These are phyloP conservation scores for Ophioninae sp. DNA, from an alignment of 2,888 invertebrate species.

Conservation along the genomic window DNA sequence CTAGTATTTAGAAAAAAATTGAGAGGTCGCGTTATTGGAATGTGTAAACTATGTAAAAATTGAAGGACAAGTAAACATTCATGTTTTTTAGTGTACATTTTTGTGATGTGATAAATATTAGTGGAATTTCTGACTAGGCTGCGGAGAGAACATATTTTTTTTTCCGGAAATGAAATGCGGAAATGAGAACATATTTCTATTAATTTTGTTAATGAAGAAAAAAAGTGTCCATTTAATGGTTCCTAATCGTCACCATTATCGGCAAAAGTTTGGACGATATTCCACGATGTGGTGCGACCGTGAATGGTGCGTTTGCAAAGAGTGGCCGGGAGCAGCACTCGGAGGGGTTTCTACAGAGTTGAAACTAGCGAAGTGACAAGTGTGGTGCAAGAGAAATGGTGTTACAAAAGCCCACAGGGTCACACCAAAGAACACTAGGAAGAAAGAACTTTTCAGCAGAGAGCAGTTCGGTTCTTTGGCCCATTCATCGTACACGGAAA, in stretches of 20 bases:
- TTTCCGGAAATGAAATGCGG: too few species aligned
- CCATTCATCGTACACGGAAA: not conserved
- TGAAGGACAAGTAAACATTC: too few species aligned
- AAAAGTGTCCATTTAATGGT: too few species aligned
- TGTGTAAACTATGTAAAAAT: too few species aligned
- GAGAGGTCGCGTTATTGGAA: too few species aligned
- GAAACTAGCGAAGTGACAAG: not conserved
- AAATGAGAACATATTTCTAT: too few species aligned
- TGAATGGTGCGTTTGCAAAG: not conserved
- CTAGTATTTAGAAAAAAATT: too few species aligned
- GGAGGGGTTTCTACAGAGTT: not conserved
- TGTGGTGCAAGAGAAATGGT: not conserved
- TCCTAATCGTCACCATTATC: not conserved
- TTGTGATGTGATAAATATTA: too few species aligned
- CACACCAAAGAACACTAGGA: not conserved
- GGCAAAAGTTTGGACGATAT: not conserved
- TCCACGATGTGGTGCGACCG: not conserved
- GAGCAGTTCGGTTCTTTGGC: not conserved
- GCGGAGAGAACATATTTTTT: too few species aligned
- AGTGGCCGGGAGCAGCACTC: not conserved
- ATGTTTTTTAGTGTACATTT: too few species aligned
- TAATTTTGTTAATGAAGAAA: too few species aligned
- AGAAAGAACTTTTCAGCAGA: not conserved
- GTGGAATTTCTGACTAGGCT: too few species aligned
- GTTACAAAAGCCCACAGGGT: not conserved